A percentile compares a stretch with the other conserved stretches of the same genome.
These are phyloP conservation scores for Esox masquinongy DNA, from an alignment of 2,797 vertebrate genomes.

Conservation along the genomic window DNA sequence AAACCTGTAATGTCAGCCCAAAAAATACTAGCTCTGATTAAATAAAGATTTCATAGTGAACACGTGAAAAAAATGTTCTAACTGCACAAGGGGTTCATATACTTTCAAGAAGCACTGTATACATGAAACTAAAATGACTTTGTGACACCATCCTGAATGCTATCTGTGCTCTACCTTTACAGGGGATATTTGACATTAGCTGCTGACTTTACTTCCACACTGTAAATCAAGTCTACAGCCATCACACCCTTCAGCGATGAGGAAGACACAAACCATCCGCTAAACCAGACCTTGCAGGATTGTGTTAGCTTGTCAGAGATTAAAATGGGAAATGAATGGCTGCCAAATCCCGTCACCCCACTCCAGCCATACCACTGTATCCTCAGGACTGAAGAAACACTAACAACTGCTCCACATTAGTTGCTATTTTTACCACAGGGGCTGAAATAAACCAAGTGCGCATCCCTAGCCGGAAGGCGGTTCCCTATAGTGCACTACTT, in stretches of 20 bases:
- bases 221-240: no score
- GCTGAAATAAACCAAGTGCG: slow-evolving; percentile 51
- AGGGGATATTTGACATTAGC: no score
- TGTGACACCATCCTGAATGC: no score
- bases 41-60: background rate
- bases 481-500: background rate
- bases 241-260: no score
- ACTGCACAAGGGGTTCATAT: no score
- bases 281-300: slow-evolving; percentile 14
- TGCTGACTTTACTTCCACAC: no score
- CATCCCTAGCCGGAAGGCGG: slow-evolving; percentile 8
- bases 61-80: no score
- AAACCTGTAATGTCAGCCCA: no score
- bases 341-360: slow-evolving; percentile 30
- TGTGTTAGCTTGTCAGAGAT: background rate
- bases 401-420: slow-evolving; percentile 49
- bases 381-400: slow-evolving; percentile 28
- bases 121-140: no score
- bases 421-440: slow-evolving; percentile 57
- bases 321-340: slow-evolving; percentile 34
- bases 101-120: background rate
- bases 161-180: no score
- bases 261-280: slow-evolving; percentile 23
- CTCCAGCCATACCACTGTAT: slow-evolving; percentile 28
- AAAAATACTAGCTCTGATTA: no score